Evolutionary conservation across 1,140 invertebrate species (phyloP), one percentile per base, ranked within the genome.

Genomic region (Bombus consobrinus): DNA sequence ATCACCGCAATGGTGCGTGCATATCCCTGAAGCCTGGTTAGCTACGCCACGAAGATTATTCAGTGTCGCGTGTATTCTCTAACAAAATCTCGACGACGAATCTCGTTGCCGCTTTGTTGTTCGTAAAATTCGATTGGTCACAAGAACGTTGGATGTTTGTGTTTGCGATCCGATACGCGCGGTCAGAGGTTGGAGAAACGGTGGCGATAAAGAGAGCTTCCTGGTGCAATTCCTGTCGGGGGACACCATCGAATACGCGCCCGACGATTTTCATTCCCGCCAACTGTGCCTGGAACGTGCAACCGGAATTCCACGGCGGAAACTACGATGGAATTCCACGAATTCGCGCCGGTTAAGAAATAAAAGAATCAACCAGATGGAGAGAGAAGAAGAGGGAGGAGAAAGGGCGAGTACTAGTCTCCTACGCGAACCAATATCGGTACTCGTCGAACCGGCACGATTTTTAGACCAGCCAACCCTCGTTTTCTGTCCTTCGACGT

Each of bases 371-470:
- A 15, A 13, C 37, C 25, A 37, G 43, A 5, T n/a, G 57, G 4
- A 43, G 22, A 28, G 13, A 28, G 57, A 15, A 22, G 41, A 53
- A 28, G 34, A 12, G 62, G 9, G 53, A 12, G 59, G 12, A 53
- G 5, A 53, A 22, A 8, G 18, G 18, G 6, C 47, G 59, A 62
- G 28, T 13, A 13, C 12, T 5, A n/a, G 34, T 75, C 22, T 39
- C 10, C 22, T 28, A 32, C 34, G 82, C 53, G 37, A 73, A 62
- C 53, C 81, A 87, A 83, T 87, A 87, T 87, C 80, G 72, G 37
- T 71, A 66, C 18, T 66, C 39, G 39, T 53, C 81, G 84, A 77
- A 85, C 71, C 77, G 53, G 18, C 77, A 59, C 77, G 77, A 81
- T 77, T 81, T 85, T 81, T 77, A 79, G 53, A 18, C 76, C 71